Base-by-base conservation (phyloP, 2,113 vertebrate genomes). In the Tupaia chinensis region DNA sequence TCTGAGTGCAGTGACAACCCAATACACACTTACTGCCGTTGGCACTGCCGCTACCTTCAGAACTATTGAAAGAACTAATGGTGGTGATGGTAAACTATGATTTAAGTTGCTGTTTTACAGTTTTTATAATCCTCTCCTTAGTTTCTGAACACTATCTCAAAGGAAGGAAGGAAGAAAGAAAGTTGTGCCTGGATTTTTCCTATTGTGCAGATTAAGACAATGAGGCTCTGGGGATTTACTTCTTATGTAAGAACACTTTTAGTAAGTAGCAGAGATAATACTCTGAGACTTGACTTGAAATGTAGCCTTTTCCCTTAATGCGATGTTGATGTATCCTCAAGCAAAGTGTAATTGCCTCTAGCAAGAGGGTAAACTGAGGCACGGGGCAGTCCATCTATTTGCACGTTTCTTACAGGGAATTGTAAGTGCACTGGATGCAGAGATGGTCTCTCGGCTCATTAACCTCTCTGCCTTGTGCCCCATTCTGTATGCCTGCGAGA, bases 21-120 rank as follows among this genome's bases (percentile, higher is more conserved):
- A 16, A 2, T 0, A 13, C 15, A 27, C 10, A 29, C 0, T 14
- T 14, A 10, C 44, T 1, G 3, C 25, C 1, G 3, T 27, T 3
- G 32, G 5, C 53, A 16, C 58, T 34, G 5, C 74, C 5, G 5
- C 29, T 4, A 5, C 20, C 54, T 19, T 17, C 2, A 15, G 19
- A 34, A n/a, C 15, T 5, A 1, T 7, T 16, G 3, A 14, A 34
- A 56, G 69, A 9, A 63, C 23, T 2, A 16, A 1, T 11, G 58
- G 20, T 4, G 27, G 17, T 32, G 66, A 23, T 0, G 3, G 61
- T 0, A 19, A 29, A 16, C 74, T 15, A 0, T 34, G 29, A 22
- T 78, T 61, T 56, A 32, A 3, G 27, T 1, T 53, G 81, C 68
- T 9, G 16, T 20, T 25, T n/a, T 72, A 29, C n/a, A 17, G 29